These are phyloP conservation scores for Abrostola tripartita DNA, from an alignment of 2,888 invertebrate genomes.

Conservation along the genomic window DNA sequence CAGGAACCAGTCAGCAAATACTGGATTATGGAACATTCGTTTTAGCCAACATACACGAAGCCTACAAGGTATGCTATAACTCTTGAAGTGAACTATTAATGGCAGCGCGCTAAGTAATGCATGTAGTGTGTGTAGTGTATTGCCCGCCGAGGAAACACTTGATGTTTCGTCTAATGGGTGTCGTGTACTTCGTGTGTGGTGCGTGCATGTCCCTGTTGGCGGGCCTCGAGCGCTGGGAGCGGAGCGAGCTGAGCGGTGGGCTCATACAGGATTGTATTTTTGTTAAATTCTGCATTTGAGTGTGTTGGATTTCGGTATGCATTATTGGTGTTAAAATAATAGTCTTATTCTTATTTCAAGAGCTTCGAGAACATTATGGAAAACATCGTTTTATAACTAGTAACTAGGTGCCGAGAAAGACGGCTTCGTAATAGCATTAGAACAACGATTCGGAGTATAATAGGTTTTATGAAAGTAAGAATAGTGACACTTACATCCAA, in stretches of 20 bases:
- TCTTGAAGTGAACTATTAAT: not conserved
- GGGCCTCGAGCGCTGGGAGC: not conserved
- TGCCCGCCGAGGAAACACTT: constrained; percentile 17
- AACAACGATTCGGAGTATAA: too few species aligned
- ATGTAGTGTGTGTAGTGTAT: constrained; percentile 2
- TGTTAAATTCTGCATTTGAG: not conserved
- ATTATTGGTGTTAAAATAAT: too few species aligned
- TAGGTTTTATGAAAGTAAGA: too few species aligned
- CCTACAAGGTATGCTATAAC: not conserved
- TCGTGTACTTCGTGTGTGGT: constrained; percentile 28
- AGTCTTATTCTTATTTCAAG: too few species aligned
- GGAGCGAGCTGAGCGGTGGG: not conserved
- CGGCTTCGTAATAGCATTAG: too few species aligned
- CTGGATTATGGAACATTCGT: too few species aligned
- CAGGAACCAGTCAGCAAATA: not conserved
- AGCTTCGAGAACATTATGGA: too few species aligned
- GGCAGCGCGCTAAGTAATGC: not conserved
- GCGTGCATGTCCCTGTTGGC: constrained; percentile 21
- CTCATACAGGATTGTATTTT: not conserved
- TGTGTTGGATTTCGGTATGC: too few species aligned
- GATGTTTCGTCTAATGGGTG: constrained; percentile 36
- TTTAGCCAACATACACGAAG: not conserved
- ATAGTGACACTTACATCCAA: too few species aligned
- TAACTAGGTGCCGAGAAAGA: too few species aligned
- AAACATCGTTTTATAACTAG: too few species aligned